Base-by-base conservation (phyloP, 2,888 invertebrate genomes). In the Silvanus unidentatus region DNA sequence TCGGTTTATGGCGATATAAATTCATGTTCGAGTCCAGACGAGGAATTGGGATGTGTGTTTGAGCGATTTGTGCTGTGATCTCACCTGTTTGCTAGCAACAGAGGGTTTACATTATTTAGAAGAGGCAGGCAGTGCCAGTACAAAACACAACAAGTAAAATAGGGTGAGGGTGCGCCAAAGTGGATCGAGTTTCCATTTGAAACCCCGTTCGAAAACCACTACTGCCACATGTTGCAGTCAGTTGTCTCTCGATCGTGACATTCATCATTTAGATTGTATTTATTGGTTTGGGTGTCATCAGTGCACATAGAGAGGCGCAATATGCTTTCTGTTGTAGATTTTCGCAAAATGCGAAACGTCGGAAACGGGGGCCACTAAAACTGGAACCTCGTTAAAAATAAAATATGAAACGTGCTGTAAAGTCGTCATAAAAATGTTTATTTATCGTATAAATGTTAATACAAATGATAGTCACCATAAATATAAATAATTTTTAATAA, bases 401-500 rank as follows among this genome's bases (percentile, higher is more conserved):
- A 22, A 22, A 22, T 5, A 5, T 22, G 22, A 22, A 22, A 22
- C 8, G 8, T 22, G 8, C 8, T 22, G 22, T 8, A 22, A 22
- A 32, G 34, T 32, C 3, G 22, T 22, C 3, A 22, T 22, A 22
- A 22, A 22, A 22, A 22, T 22, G 22, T 48, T 47, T 53, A 53
- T 56, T 56, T 54, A 48, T 56, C 51, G 52, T 48, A 47, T 54
- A 53, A 51, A 49, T 44, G 44, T 47, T 40, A 64, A 60, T 62
- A 59, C 56, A 63, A 62, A 63, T 62, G 61, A 64, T 59, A 57
- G 47, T 53, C 61, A 63, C 62, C 58, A 61, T 62, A 62, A 22
- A 22, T 22, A 22, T 56, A 56, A 61, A 58, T 55, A 53, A 52
- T 53, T 52, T 49, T 22, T 22, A 22, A n/a, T n/a, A n/a, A 22